Base-by-base conservation (phyloP, 2,888 invertebrate genomes). In the Minunthozetes semirufus region DNA sequence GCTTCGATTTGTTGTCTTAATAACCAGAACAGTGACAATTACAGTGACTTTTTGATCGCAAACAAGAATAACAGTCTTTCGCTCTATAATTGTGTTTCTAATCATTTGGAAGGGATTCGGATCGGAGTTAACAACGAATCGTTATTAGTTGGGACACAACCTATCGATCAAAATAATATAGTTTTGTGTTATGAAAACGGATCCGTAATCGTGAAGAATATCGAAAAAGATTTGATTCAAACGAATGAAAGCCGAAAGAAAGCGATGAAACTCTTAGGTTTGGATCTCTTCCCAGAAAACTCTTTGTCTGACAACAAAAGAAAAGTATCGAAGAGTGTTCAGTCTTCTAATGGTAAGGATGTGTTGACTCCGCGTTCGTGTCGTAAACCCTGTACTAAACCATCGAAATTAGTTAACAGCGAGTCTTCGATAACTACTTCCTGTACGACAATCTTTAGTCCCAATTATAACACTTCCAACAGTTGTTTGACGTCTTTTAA, bases 161-260 rank as follows among this genome's bases (percentile, higher is more conserved):
- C 77, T 17, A 42, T 77, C 25, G 53, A 72, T 66, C 33, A 46
- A 5, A 77, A 74, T 19, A 74, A 75, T 68, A 75, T 77, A 56
- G 71, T 77, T 25, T 17, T 74, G n/a, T 74, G 76, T 38, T 77
- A 77, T 71, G 53, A 72, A 19, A 77, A 77, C 72, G 77, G 77
- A 19, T 27, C 50, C 2, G 66, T 77, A 46, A 15, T 72, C 50
- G 22, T 72, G 13, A 50, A 70, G 27, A 76, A 76, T 22, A 75
- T 77, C 17, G 76, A 76, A 19, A 73, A 42, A n/a, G 75, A 74
- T 46, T 22, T 77, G 17, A 48, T 77, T 27, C 22, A n/a, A 27
- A 50, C 61, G 8, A 38, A 38, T 56, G 59, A 72, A 22, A 75
- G 50, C 46, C 74, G 72, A 19, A 59, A 53, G 46, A 77, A 77